Evolutionary conservation across 1,140 invertebrate genomes (phyloP).

Genomic region (Drosophila pachea): DNA sequence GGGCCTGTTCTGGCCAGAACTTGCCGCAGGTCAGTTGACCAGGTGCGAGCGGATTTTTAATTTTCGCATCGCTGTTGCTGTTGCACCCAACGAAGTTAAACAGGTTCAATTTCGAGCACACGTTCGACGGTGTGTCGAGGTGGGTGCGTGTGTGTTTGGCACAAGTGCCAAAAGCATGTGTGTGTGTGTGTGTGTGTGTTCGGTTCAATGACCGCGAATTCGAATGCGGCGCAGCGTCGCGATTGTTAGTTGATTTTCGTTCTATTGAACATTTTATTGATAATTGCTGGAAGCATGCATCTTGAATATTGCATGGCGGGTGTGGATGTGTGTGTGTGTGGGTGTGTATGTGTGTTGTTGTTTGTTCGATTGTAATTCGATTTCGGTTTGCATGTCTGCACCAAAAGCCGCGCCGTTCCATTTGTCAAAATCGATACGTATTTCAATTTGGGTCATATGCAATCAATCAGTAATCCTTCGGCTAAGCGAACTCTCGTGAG

Average conservation of each 20-base stretch:
- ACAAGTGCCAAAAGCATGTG: not conserved
- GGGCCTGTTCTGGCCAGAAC: slow-evolving; percentile 39
- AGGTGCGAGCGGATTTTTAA: slow-evolving; percentile 40
- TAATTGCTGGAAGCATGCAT: slow-evolving; percentile 67
- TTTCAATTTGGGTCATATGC: slow-evolving; percentile 67
- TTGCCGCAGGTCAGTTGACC: slow-evolving; percentile 70
- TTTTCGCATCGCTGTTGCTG: slow-evolving; percentile 26
- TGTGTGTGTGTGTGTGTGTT: slow-evolving; percentile 17
- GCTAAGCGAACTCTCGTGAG: slow-evolving; percentile 45
- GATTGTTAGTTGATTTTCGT: not conserved
- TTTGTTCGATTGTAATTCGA: slow-evolving; percentile 74
- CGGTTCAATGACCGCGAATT: slow-evolving; percentile 46
- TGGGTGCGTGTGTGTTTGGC: slow-evolving; percentile 19
- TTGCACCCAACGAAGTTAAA: slow-evolving; percentile 43
- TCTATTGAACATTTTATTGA: slow-evolving; percentile 63
- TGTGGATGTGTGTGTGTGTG: not conserved
- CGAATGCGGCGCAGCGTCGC: slow-evolving; percentile 9
- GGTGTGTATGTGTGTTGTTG: slow-evolving; percentile 51
- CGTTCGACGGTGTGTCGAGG: no score
- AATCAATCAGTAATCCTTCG: slow-evolving; percentile 53
- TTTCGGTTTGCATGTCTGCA: slow-evolving; percentile 62
- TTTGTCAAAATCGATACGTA: slow-evolving; percentile 56
- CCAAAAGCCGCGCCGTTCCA: not conserved
- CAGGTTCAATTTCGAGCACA: slow-evolving; percentile 51
- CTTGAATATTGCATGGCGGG: slow-evolving; percentile 44